Base-by-base conservation (phyloP, 2,113 vertebrate species). In the Fregata magnificens region DNA sequence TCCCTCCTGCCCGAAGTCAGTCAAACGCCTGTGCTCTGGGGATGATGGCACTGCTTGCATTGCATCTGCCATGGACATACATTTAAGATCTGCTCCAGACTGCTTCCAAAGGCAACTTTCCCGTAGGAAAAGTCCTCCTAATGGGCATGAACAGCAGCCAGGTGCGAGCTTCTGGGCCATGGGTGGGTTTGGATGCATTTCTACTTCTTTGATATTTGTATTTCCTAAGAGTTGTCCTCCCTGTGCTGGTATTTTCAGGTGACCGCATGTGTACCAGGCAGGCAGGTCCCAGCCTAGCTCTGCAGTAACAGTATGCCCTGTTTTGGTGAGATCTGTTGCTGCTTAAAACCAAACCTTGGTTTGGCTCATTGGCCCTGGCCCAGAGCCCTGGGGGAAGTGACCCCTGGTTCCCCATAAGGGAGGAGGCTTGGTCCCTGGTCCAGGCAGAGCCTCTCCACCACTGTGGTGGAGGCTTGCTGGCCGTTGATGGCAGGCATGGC, bases 241-340 rank as follows among this genome's bases (percentile, higher is more conserved):
- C 36, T 47, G 18, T 21, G 63, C 31, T 56, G 63, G 7, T 58
- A 6, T 62, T 79, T 70, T 26, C 73, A 34, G 34, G 20, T 88
- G 91, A 42, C 38, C 2, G 0, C 0, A 1, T 7, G 5, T 63
- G 52, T n/a, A 9, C 9, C 16, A 29, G 32, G 22, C 0, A 0
- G 59, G 50, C 78, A 66, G 74, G 32, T 70, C 66, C 50, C 70
- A 77, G 21, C 13, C 61, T 55, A 77, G 38, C 66, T 79, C 65
- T 56, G 28, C 38, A 53, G 24, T 40, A 16, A 14, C 58, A 29
- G 3, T 15, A 13, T 47, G 17, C 34, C 47, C 55, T 47, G 16
- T 53, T 49, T n/a, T 53, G 52, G 42, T 42, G 28, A 87, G 34
- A n/a, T 76, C 22, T 53, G 78, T 5, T 31, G 11, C 70, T 58